Percentiles rank a stretch among this genome's conserved stretches.
These are phyloP conservation scores for Bruchidius siliquastri DNA, from an alignment of 2,888 invertebrate genomes.

Conservation along the genomic window DNA sequence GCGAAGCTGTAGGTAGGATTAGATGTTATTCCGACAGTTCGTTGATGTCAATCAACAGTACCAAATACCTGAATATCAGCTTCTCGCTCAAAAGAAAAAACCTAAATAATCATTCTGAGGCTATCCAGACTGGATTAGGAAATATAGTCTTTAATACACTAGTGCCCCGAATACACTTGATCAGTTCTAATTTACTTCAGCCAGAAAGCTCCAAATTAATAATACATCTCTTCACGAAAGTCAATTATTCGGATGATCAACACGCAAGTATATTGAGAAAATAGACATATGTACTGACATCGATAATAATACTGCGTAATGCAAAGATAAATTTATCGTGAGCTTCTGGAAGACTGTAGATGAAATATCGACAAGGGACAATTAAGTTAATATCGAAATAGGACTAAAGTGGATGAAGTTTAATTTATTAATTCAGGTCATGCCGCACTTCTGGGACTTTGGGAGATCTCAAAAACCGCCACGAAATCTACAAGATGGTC, in stretches of 20 bases:
- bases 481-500: constrained; percentile 67
- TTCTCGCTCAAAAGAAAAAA: no score
- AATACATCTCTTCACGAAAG: not conserved
- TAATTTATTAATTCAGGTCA: constrained; percentile 24
- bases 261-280: not conserved
- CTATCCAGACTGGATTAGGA: no score
- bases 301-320: not conserved
- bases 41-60: no score
- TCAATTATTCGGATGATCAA: not conserved
- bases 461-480: constrained; percentile 50
- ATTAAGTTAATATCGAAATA: not conserved
- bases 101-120: no score
- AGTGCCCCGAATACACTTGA: no score
- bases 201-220: not conserved
- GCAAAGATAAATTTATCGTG: not conserved
- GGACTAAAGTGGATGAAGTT: not conserved
- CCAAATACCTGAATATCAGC: no score
- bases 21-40: no score
- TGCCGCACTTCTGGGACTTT: constrained; percentile 62
- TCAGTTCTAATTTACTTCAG: not conserved
- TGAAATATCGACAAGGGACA: not conserved
- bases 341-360: not conserved
- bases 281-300: not conserved
- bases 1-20: no score
- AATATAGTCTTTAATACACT: no score